A percentile compares a stretch with the other conserved stretches of the same genome.
These are phyloP conservation scores for Hemichromis elongatus DNA, from an alignment of 2,113 vertebrate species.

Conservation along the genomic window DNA sequence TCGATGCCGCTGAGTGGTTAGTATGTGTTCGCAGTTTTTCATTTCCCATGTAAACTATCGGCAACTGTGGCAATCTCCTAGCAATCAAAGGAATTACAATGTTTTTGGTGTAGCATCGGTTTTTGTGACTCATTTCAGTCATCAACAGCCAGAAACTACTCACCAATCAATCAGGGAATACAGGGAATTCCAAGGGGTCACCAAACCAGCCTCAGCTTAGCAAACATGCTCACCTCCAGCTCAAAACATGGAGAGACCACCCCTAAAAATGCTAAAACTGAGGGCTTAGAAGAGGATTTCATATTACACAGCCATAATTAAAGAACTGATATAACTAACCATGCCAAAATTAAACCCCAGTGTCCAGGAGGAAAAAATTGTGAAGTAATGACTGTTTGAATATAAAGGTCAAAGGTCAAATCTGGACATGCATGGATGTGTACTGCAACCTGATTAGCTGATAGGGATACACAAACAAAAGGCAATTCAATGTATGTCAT, in stretches of 20 bases:
- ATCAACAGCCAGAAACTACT: not conserved
- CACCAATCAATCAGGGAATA: not conserved
- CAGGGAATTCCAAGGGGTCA: not conserved
- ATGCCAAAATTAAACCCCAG: not conserved
- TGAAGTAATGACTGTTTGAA: not conserved
- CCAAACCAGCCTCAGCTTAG: not conserved
- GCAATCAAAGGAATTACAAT: not conserved
- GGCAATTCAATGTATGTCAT: not conserved
- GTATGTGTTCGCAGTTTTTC: not conserved
- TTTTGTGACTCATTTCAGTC: not conserved
- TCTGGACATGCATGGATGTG: not conserved
- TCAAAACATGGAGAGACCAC: accelerated
- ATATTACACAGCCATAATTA: not conserved
- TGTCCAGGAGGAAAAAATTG: not conserved
- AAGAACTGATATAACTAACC: not conserved
- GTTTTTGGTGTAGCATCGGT: not conserved
- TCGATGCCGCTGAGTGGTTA: not conserved
- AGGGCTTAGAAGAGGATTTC: not conserved
- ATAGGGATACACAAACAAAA: not conserved
- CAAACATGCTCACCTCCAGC: not conserved
- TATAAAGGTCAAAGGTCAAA: not conserved
- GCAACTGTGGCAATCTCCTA: not conserved
- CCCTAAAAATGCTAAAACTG: not conserved
- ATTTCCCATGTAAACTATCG: not conserved
- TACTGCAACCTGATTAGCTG: not conserved